Percentiles rank a stretch among this genome's conserved stretches.
Conservation (phyloP, 2,888 invertebrate species). For the Empis livida region DNA sequence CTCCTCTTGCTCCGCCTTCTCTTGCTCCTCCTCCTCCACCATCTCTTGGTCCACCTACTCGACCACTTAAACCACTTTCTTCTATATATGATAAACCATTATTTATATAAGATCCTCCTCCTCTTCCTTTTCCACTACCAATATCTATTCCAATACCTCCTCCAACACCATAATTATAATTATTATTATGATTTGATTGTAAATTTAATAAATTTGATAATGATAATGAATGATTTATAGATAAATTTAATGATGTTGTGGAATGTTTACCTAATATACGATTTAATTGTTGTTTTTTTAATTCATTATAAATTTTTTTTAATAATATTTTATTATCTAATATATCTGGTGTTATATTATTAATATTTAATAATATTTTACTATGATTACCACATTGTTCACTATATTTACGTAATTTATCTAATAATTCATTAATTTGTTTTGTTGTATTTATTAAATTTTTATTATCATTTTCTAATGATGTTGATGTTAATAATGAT, state of each 20-base stretch:
- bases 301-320: constrained; percentile 36
- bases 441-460: not conserved
- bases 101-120: too few relatives aligned
- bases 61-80: too few relatives aligned
- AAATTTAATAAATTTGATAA: constrained; percentile 8
- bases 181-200: not conserved
- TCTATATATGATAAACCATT: too few relatives aligned
- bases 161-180: not conserved
- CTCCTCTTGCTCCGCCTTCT: too few relatives aligned
- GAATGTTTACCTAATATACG: constrained; percentile 24
- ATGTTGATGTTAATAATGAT: not conserved
- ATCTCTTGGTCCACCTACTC: too few relatives aligned
- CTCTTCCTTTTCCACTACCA: too few relatives aligned
- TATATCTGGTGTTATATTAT: constrained; percentile 57
- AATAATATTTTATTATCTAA: constrained; percentile 59
- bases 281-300: constrained; percentile 31
- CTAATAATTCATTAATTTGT: constrained; percentile 15
- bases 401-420: constrained; percentile 16
- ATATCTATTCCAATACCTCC: too few relatives aligned
- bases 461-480: not conserved
- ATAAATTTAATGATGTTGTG: constrained; percentile 8
- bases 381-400: not conserved
- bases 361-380: constrained; percentile 17
- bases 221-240: constrained; percentile 10
- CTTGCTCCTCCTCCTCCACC: too few relatives aligned